Evolutionary conservation across 2,113 vertebrate genomes (phyloP), one percentile per base, ranked within the genome.

Genomic region (Callospermophilus lateralis): DNA sequence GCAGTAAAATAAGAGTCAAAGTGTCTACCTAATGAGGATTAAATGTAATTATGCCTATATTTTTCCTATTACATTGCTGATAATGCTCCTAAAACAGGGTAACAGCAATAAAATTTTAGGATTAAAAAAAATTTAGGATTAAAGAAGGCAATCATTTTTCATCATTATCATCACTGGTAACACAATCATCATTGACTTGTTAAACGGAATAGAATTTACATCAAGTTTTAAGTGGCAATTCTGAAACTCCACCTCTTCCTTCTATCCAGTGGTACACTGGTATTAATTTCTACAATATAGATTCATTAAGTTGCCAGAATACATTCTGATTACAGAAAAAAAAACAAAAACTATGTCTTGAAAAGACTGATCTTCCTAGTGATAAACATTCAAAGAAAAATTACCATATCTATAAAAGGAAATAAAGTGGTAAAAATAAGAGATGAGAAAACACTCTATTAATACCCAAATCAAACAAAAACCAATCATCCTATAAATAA

Each of bases 351-450:
- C 22, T 9, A 45, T 45, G n/a, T 68, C n/a, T 42, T 90, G 22
- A 91, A 61, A 95, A 78, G 19, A 92, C 32, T 70, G 4, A 74
- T 76, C 65, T 55, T 73, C 30, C 19, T 39, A 84, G 6, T 34
- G 84, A 76, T 61, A 84, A 16, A 65, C 0, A 72, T 26, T 15
- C 73, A 39, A 74, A 67, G 51, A 84, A 88, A 83, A 84, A 94
- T 30, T 34, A 34, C 24, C 39, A 68, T 9, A 48, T 4, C 45
- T 72, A 28, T 61, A 26, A 67, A 84, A 87, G 42, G 61, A 79
- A 93, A 95, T 65, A 22, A 93, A 93, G 63, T 74, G 70, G 26
- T 26, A 70, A 68, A 79, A 91, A 63, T 88, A 91, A 42, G 3
- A 85, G 32, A 72, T 39, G 32, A 55, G n/a, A 65, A 68, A 70